A percentile compares a stretch with the other conserved stretches of the same genome.
These are phyloP conservation scores for Spea hammondii DNA, from an alignment of 2,797 vertebrate genomes.

Conservation along the genomic window DNA sequence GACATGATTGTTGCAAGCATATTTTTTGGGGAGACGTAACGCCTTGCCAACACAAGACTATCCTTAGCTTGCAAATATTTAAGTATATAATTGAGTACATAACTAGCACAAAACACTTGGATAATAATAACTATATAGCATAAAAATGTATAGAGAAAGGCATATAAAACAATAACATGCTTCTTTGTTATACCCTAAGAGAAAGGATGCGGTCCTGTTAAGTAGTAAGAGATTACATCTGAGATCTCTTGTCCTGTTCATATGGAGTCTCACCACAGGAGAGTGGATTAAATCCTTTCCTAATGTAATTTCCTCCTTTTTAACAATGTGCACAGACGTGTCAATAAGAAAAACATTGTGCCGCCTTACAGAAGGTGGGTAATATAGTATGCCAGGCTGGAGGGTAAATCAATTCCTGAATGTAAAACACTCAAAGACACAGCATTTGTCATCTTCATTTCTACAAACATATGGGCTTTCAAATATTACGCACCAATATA, in stretches of 20 bases:
- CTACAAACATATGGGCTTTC: too few relatives aligned
- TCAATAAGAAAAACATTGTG: slow-evolving; percentile 40
- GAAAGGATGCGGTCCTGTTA: slow-evolving; percentile 54
- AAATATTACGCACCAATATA: too few relatives aligned
- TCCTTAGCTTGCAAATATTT: too few relatives aligned
- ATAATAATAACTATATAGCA: too few relatives aligned
- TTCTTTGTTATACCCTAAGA: slow-evolving; percentile 54
- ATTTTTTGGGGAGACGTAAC: too few relatives aligned
- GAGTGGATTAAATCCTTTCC: slow-evolving; percentile 57
- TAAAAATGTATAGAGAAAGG: too few relatives aligned
- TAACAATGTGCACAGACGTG: slow-evolving; percentile 39
- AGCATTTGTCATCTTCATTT: too few relatives aligned
- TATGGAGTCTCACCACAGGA: slow-evolving; percentile 49
- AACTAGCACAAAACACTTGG: too few relatives aligned
- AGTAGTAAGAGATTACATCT: slow-evolving; percentile 53
- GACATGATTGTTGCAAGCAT: too few relatives aligned
- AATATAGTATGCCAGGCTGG: slow-evolving; percentile 9
- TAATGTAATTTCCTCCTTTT: slow-evolving; percentile 54
- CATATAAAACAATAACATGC: slow-evolving; percentile 14
- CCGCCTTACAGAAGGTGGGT: slow-evolving; percentile 40
- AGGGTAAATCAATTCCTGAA: slow-evolving; percentile 11
- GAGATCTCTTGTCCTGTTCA: slow-evolving; percentile 54
- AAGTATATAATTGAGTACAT: too few relatives aligned
- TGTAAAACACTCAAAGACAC: neutral
- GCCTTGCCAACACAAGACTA: too few relatives aligned